Evolutionary conservation across 2,113 vertebrate genomes (phyloP), one percentile per base, ranked within the genome.

Genomic region (Dicentrarchus labrax): DNA sequence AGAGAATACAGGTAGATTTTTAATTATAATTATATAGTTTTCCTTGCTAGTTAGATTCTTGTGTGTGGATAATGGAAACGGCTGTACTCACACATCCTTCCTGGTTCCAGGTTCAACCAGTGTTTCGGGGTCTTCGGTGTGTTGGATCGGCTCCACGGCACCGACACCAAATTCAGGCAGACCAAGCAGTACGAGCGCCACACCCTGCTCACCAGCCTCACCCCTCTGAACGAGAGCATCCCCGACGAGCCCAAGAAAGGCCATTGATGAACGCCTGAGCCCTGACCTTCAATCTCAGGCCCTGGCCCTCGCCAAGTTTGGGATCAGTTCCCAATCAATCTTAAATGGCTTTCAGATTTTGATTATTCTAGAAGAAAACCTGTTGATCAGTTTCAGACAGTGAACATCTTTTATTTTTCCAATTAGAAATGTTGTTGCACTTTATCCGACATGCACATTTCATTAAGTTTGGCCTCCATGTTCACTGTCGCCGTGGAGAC

Each of bases 81-180:
- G 5, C 7, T 51, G 9, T 12, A 0, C 19, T 73, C 19, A 0
- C 5, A 15, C 6, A 4, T 45, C 2, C 39, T 13, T 71, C 19
- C 54, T 2, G 38, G 1, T 54, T 86, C 19, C 91, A 99, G 98
- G 96, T 99, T 98, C 89, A 97, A 96, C 86, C 97, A 99, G 94
- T 97, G 97, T 81, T 99, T 95, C 0, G 98, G 98, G 0, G 96
- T 98, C 2, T 93, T 99, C 8, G 98, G 98, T 0, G 93, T 98
- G 21, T 86, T 99, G 91, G 98, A 99, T 88, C 92, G 96, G 1
- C 96, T 99, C 21, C 98, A 99, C 0, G 95, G 97, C 51, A 99
- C 98, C 0, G 97, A 99, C 53, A 50, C 47, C 1, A 76, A 92
- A 13, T 99, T 99, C 90, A 95, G 95, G 78, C 91, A 96, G 77